Base-by-base conservation (phyloP, 2,797 vertebrate genomes). In the Babyrousa celebensis region DNA sequence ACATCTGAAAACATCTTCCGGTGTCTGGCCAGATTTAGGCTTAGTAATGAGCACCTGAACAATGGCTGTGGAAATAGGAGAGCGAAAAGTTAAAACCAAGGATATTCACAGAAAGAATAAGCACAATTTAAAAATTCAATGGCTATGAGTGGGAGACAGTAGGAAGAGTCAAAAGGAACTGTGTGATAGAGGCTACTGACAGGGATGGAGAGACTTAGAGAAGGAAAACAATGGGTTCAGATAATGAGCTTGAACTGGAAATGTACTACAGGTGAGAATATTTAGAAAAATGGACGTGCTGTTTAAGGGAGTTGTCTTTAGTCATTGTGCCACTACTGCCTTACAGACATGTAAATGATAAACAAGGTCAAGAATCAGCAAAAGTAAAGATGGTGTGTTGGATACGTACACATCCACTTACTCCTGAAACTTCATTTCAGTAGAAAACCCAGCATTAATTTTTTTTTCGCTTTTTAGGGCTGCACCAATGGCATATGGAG, bases 131-230 rank as follows among this genome's bases (percentile, higher is more conserved):
- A 82, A 96, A 82, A 82, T 32, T 23, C 16, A 78, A 40, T 67
- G 16, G 70, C 23, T 85, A 32, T 8, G 82, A 16, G 12, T 12
- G 2, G 85, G 48, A 78, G 63, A 54, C 8, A 48, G 65, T 5
- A 74, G 29, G 48, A 84, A n/a, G n/a, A 71, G 32, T 48, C 54
- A 79, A 91, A 95, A 84, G 9, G n/a, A 74, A 90, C 14, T 93
- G 15, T 60, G 43, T 32, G 32, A 54, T 9, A 60, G 15, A 70
- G 18, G 32, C 25, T 90, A 21, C 54, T 17, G 23, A 95, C 27
- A 74, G n/a, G 65, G 27, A 68, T 16, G 15, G 21, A 36, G 16
- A 77, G 23, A 84, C 27, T 72, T 67, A 17, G 17, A 71, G 23
- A 65, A 25, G 43, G 16, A 74, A 91, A 74, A 85, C 12, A 84